phyloP scores from a whole-genome alignment of 2,797 vertebrate genomes.

The Notamacropus eugenii region DNA sequence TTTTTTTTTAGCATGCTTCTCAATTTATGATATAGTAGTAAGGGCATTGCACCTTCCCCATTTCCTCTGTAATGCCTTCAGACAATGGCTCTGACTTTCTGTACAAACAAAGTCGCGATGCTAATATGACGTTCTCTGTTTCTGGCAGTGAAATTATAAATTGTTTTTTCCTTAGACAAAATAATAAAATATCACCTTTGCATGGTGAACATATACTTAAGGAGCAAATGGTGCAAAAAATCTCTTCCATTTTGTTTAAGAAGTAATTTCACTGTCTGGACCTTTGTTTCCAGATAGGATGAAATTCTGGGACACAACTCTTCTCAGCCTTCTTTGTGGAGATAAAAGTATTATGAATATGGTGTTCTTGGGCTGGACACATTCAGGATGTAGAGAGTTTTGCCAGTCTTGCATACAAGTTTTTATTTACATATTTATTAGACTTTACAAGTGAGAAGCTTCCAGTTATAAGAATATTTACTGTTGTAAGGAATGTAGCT shows the following conservation, averaged over 20 bases:
- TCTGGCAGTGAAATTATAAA: constrained; percentile 42
- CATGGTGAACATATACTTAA: constrained; percentile 53
- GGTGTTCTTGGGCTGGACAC: background rate
- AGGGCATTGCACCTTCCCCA: rapidly evolving
- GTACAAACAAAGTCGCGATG: constrained; percentile 57
- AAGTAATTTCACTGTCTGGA: constrained; percentile 50
- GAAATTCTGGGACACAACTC: background rate
- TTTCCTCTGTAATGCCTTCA: constrained; percentile 49
- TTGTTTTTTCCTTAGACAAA: background rate
- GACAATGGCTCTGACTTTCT: constrained; percentile 26
- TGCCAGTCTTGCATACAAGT: background rate
- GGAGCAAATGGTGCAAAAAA: constrained; percentile 15
- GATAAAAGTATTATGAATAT: constrained; percentile 10
- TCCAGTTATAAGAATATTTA: background rate
- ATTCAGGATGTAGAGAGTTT: rapidly evolving
- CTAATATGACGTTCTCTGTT: constrained; percentile 50
- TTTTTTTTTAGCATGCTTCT: rapidly evolving
- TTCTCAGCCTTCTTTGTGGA: background rate
- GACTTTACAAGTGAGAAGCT: background rate
- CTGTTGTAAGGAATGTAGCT: background rate
- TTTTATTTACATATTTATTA: background rate
- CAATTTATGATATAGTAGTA: rapidly evolving
- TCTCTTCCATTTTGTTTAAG: constrained; percentile 21
- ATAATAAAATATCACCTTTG: constrained; percentile 35
- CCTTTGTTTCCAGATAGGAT: constrained; percentile 58